Evolutionary conservation across 2,888 invertebrate species (phyloP).

Genomic region (Troglohyphantes excavatus): DNA sequence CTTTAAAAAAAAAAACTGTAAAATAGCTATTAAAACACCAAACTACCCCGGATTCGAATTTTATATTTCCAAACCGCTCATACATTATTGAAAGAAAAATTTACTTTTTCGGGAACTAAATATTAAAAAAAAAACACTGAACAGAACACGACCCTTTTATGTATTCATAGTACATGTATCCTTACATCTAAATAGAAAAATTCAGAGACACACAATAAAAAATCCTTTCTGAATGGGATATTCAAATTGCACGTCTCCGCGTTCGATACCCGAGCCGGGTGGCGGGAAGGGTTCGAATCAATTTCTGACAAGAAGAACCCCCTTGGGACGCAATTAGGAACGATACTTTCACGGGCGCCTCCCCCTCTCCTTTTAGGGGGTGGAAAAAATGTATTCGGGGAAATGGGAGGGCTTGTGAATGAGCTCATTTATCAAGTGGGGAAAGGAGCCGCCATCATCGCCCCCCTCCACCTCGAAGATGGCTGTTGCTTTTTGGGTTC

Average conservation of each 20-base stretch:
- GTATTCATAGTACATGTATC: not conserved
- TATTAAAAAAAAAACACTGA: not conserved
- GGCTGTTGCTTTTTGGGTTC: slow-evolving; percentile 46
- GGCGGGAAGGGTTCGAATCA: slow-evolving; percentile 59
- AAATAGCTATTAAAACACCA: too few relatives aligned
- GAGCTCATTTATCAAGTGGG: slow-evolving; percentile 72
- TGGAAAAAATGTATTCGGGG: slow-evolving; percentile 56
- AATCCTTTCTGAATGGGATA: slow-evolving; percentile 58
- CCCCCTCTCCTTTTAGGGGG: slow-evolving; percentile 19
- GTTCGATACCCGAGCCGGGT: slow-evolving; percentile 6
- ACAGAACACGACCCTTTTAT: not conserved
- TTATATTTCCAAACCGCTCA: too few relatives aligned
- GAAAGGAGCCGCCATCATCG: slow-evolving; percentile 49
- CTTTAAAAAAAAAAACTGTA: too few relatives aligned
- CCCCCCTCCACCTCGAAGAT: slow-evolving; percentile 18
- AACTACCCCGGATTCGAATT: too few relatives aligned
- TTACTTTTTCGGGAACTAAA: not conserved
- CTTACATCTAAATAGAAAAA: not conserved
- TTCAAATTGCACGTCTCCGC: slow-evolving; percentile 45
- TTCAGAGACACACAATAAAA: not conserved
- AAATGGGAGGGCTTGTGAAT: slow-evolving; percentile 48
- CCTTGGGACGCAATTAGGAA: slow-evolving; percentile 63
- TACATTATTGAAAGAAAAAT: too few relatives aligned
- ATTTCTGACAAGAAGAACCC: slow-evolving; percentile 62
- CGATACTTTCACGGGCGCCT: slow-evolving; percentile 52